Evolutionary conservation across 1,140 invertebrate species (phyloP), one percentile per base, ranked within the genome.

Genomic region (Choristoneura fumiferana): DNA sequence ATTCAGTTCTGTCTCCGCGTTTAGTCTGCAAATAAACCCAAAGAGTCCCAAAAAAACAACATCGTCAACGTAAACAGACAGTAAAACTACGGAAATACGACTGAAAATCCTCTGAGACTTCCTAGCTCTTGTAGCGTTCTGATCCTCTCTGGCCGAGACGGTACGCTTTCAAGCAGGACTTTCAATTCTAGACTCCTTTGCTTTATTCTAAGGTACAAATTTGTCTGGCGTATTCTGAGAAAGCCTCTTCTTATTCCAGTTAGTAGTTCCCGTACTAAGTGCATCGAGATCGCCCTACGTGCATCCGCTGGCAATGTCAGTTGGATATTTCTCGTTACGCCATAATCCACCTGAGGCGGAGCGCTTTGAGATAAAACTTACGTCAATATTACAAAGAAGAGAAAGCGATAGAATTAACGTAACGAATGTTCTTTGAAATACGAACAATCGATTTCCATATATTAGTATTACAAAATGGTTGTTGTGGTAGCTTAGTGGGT

Each of bases 251-350:
- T 55, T 49, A 40, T 52, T 17, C 37, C 38, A 10, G 58, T 17
- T 12, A 14, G 34, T 35, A 64, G 69, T 59, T 67, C 63, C 63
- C 56, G 63, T 67, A 64, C 71, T 75, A 79, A 81, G 78, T 81
- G 72, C 74, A 79, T 69, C 69, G 70, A 65, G 73, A 77, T 76
- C 69, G 70, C 49, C 72, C 62, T 78, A 79, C 74, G 78, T 81
- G 79, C 73, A 71, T 77, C 65, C 71, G 65, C 59, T 73, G 49
- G 69, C 64, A 69, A 79, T 80, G 76, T 76, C 79, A 76, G 71
- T 76, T 74, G 69, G 70, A 79, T 76, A 78, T 81, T 78, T 73
- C 78, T 76, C 73, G 70, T 78, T 77, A 76, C 79, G 65, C 66
- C 78, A 76, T 80, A 81, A 79, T 81, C 73, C 73, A 78, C 71